Base-by-base conservation (phyloP, 2,888 invertebrate species). In the Melanostoma mellinum region DNA sequence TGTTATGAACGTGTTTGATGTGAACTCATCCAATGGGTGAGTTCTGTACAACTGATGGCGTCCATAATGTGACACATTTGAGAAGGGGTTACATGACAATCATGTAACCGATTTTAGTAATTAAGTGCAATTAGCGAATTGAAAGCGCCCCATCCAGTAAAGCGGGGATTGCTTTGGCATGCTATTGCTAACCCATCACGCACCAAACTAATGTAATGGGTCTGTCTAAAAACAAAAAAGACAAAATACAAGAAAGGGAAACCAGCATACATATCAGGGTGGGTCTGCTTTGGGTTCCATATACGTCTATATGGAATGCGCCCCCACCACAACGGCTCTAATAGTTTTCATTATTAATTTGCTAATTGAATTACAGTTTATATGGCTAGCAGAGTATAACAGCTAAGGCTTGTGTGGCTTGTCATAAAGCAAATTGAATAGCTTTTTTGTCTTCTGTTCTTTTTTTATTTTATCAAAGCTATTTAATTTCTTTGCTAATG, bases 81-180 rank as follows among this genome's bases (percentile, higher is more conserved):
- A 52, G 44, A 44, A 56, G 44, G 55, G 63, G 50, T 52, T 69
- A 78, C 78, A 69, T 58, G 74, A 82, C 77, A 77, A 78, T 78
- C 82, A 73, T 65, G 73, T 77, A 73, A 80, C 72, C 86, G 84
- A 86, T 86, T 86, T 86, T 77, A 81, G 85, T 86, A 86, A 86
- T 86, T 86, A 81, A 73, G 78, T 86, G 84, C 86, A 86, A 86
- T 86, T 86, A 86, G 85, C 84, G 77, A 86, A 86, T 86, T 86
- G 86, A 86, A 86, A 79, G 77, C 76, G 77, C 76, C 75, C 82
- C 61, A 76, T 75, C 76, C 61, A 69, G 61, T 61, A 61, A 40
- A 44, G 44, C 55, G 73, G 71, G 60, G 75, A 65, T 48, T 69
- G 78, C 35, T 35, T 60, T 52, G 46, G 44, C 48, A 36, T 36